Conservation (phyloP, 1,140 invertebrate genomes). For the Geopemphigus sp. region DNA sequence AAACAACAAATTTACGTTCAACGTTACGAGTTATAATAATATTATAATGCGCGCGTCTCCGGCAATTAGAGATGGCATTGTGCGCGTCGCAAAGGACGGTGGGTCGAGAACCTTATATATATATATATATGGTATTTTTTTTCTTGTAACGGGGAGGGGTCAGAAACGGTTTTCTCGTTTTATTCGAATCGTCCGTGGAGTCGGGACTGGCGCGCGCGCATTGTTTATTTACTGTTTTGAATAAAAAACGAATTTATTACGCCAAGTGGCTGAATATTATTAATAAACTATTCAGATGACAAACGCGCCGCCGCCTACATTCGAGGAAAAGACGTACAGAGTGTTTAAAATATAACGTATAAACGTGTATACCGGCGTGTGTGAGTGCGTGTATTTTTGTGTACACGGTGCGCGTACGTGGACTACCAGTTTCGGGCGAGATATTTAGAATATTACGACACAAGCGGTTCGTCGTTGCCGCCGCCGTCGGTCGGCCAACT, state of each 20-base stretch:
- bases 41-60: constrained; percentile 14
- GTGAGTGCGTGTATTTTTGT: too few species aligned
- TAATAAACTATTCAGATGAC: constrained; percentile 47
- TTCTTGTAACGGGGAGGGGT: too few species aligned
- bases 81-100: not conserved
- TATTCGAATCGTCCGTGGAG: not conserved
- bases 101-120: too few species aligned
- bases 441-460: constrained; percentile 32
- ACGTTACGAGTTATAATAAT: constrained; percentile 4
- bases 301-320: constrained; percentile 45
- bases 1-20: not conserved
- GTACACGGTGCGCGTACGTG: too few species aligned
- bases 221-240: constrained; percentile 49
- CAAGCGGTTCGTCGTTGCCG: not conserved
- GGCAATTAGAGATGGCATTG: constrained; percentile 43
- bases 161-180: too few species aligned
- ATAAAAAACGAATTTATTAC: constrained; percentile 49
- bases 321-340: not conserved
- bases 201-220: not conserved
- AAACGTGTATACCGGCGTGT: too few species aligned
- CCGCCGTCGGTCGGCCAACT: not conserved
- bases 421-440: constrained; percentile 44
- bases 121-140: too few species aligned
- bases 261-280: constrained; percentile 44
- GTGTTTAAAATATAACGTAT: not conserved